A percentile compares a stretch with the other conserved stretches of the same genome.
Evolutionary conservation across 2,797 vertebrate species (phyloP).

Genomic region (Neoniphon sammara): DNA sequence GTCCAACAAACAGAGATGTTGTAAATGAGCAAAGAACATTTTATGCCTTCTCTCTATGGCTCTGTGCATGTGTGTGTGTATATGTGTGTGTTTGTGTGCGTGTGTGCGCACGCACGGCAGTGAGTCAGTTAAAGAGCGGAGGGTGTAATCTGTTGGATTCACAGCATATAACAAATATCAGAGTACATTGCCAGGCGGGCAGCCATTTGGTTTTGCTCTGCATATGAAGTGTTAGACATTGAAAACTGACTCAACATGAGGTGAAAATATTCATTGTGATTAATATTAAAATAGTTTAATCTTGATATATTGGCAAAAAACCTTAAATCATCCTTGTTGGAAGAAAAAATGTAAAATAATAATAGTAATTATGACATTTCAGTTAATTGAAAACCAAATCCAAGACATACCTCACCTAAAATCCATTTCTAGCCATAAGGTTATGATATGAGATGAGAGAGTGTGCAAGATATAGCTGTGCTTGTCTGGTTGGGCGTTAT

Average conservation of each 20-base stretch:
- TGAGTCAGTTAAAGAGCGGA: conserved; percentile 45
- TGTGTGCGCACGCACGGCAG: background rate
- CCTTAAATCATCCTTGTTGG: conserved; percentile 6
- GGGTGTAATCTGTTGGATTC: conserved; percentile 63
- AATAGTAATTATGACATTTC: background rate
- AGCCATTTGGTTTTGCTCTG: conserved; percentile 58
- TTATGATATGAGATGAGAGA: conserved; percentile 18
- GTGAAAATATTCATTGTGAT: conserved; percentile 1
- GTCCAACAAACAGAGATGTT: conserved; percentile 75
- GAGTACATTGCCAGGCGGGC: conserved; percentile 60
- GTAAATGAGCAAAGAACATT: conserved; percentile 71
- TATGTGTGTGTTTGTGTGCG: background rate
- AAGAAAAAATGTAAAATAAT: conserved; percentile 13
- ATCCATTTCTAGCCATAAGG: conserved; percentile 26
- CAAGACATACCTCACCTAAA: conserved; percentile 21
- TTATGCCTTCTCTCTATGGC: conserved; percentile 48
- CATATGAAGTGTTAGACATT: conserved; percentile 29
- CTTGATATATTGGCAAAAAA: conserved; percentile 18
- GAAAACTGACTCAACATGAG: conserved; percentile 42
- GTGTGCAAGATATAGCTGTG: conserved; percentile 41
- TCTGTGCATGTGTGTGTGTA: conserved; percentile 2
- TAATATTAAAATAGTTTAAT: conserved; percentile 14
- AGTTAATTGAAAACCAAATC: background rate
- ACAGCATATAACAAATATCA: conserved; percentile 53
- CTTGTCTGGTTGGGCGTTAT: conserved; percentile 76